Evolutionary conservation across 2,888 invertebrate species (phyloP).

Genomic region (Yponomeuta sedellus): DNA sequence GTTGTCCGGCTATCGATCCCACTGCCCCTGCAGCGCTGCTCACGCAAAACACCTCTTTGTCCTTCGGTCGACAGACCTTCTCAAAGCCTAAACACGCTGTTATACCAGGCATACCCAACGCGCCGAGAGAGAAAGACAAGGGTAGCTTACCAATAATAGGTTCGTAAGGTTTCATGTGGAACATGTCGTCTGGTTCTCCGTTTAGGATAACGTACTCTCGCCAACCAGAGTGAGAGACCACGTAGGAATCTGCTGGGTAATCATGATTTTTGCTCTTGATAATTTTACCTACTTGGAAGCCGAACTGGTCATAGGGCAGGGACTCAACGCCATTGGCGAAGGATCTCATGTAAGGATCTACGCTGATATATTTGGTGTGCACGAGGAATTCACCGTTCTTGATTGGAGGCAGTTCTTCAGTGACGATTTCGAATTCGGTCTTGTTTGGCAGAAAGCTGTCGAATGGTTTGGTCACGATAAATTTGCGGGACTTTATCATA

Average conservation of each 20-base stretch:
- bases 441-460: slow-evolving; percentile 43
- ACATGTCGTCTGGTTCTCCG: slow-evolving; percentile 23
- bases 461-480: slow-evolving; percentile 37
- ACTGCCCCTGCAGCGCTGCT: slow-evolving; percentile 86
- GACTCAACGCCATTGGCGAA: slow-evolving; percentile 25
- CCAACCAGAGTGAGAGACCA: slow-evolving; percentile 82
- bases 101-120: slow-evolving; percentile 81
- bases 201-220: slow-evolving; percentile 61
- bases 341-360: slow-evolving; percentile 26
- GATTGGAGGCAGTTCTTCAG: slow-evolving; percentile 32
- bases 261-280: slow-evolving; percentile 77
- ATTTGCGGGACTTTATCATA: slow-evolving; percentile 2
- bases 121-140: slow-evolving; percentile 75
- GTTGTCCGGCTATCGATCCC: slow-evolving; percentile 84
- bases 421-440: slow-evolving; percentile 50
- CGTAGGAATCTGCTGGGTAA: slow-evolving; percentile 77
- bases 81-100: slow-evolving; percentile 84
- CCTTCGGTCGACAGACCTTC: slow-evolving; percentile 80
- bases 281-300: slow-evolving; percentile 53
- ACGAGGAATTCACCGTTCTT: slow-evolving; percentile 53
- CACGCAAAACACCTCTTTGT: slow-evolving; percentile 82
- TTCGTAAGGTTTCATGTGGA: slow-evolving; percentile 41
- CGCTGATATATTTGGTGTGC: slow-evolving; percentile 34
- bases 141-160: slow-evolving; percentile 72
- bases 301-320: slow-evolving; percentile 42